Conservation (phyloP, 2,113 vertebrate genomes). For the Mirza zaza region DNA sequence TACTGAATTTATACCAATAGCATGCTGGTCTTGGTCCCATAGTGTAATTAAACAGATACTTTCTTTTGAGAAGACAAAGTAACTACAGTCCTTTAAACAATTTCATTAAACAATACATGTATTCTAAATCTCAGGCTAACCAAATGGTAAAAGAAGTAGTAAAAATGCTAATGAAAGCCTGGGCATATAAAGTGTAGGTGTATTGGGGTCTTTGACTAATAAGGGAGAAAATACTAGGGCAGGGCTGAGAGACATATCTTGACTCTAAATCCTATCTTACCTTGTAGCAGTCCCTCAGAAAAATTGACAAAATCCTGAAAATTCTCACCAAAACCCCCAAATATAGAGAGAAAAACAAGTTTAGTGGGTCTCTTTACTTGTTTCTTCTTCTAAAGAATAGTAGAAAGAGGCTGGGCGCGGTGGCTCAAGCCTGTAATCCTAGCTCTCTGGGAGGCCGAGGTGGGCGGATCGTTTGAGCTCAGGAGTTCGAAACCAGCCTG, state of each 20-base stretch:
- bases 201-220: neutral
- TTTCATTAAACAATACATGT: neutral
- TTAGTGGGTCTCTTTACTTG: neutral
- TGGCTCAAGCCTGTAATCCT: too few relatives aligned
- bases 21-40: neutral
- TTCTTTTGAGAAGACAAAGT: neutral
- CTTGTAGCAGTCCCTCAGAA: neutral
- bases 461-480: too few relatives aligned
- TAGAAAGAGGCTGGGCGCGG: too few relatives aligned
- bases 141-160: too few relatives aligned
- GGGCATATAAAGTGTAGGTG: neutral
- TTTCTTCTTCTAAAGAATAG: neutral
- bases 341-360: neutral
- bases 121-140: neutral
- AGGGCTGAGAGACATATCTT: neutral
- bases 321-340: neutral
- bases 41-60: too few relatives aligned
- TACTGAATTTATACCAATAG: neutral
- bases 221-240: neutral
- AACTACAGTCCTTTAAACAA: neutral
- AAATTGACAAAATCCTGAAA: neutral
- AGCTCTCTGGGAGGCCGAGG: too few relatives aligned
- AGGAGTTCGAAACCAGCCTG: too few relatives aligned
- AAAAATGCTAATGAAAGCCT: too few relatives aligned
- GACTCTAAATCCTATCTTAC: neutral